phyloP scores from a whole-genome alignment of 53 echinoderm and acorn worm genomes.

The Actinopyga echinites region DNA sequence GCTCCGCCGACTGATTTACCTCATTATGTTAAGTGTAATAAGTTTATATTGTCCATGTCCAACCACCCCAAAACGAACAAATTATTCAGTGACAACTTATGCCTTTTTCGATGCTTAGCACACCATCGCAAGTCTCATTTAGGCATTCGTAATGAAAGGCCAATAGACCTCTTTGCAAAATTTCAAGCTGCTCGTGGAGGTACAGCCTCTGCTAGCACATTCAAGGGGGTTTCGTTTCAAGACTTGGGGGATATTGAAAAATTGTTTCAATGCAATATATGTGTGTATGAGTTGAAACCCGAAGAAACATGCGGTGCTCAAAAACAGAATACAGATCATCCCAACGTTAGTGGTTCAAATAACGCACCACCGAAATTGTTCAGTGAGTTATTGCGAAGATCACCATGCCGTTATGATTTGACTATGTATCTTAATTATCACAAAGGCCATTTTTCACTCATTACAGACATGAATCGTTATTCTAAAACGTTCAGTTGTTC shows the following conservation, averaged over 20 bases:
- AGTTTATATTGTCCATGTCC: neutral
- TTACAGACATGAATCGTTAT: neutral
- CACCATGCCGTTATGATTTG: neutral
- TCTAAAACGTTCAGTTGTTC: neutral
- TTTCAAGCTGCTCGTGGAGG: neutral
- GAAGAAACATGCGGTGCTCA: neutral
- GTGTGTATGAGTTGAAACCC: too few species aligned
- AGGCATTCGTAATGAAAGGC: neutral
- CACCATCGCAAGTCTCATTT: neutral
- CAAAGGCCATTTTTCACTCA: slow-evolving; percentile 31
- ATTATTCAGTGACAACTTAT: neutral
- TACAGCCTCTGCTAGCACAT: neutral
- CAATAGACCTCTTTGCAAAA: neutral
- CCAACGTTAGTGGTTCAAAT: neutral
- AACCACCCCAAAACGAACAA: neutral
- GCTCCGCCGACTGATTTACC: neutral
- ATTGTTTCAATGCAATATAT: neutral
- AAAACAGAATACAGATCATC: neutral
- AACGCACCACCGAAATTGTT: neutral
- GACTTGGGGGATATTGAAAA: neutral
- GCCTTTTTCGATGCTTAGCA: neutral
- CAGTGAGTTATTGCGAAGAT: neutral
- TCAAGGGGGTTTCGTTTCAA: neutral
- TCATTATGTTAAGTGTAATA: neutral
- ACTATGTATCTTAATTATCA: slow-evolving; percentile 1